Base-by-base conservation (phyloP, 2,888 invertebrate species). In the Drosophila demipolita region DNA sequence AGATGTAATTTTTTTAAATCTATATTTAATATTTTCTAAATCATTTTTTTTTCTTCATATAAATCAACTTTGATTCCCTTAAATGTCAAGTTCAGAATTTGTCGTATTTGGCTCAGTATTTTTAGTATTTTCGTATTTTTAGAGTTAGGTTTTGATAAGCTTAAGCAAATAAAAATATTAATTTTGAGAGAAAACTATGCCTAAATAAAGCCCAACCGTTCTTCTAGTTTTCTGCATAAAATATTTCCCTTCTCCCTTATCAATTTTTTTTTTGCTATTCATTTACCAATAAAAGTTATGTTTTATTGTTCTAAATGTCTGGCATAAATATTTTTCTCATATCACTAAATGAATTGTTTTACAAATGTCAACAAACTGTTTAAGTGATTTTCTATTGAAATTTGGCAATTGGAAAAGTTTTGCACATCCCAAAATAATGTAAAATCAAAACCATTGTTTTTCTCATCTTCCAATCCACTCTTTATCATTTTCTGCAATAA, bases 391-490 rank as follows among this genome's bases (percentile, higher is more conserved):
- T 68, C 71, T 64, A 73, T 68, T 80, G 65, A 54, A 45, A 82
- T 80, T 76, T 70, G 35, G 26, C 53, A 70, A 83, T 69, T 74
- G 53, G 32, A 63, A 74, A 81, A 87, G 66, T 79, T 86, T 76
- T 76, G 9, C 20, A 62, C 62, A 79, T 73, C 48, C 3, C 29
- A 75, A 73, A 66, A 61, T 69, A 40, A 20, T 6, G 45, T 1
- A 20, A 70, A 48, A n/a, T 63, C 23, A 52, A 67, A 77, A 75
- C 66, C 73, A 75, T 55, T 78, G n/a, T 38, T 20, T 2, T 8
- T 32, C n/a, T 2, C 36, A 6, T 80, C 53, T 58, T 12, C 36
- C 48, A 49, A 38, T 12, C 32, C 36, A 12, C 42, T 58, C 45
- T 63, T 69, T 55, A 20, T 17, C 45, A 42, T 63, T 69, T 63